These are phyloP conservation scores for Drosophila ogumai DNA, from an alignment of 1,140 invertebrate species.

Conservation along the genomic window DNA sequence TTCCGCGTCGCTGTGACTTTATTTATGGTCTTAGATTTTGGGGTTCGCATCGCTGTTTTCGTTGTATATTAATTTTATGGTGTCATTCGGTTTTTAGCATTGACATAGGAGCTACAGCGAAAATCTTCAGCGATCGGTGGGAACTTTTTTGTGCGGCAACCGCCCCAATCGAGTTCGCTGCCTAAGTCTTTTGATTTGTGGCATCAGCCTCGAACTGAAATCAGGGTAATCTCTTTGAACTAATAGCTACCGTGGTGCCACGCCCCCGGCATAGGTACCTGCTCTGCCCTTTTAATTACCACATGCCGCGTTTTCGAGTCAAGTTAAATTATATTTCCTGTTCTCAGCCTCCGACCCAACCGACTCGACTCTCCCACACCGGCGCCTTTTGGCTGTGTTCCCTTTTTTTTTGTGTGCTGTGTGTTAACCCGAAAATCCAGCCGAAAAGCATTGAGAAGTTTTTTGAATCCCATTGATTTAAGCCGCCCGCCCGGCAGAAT, in stretches of 20 bases:
- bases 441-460: slow-evolving; percentile 47
- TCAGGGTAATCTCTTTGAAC: slow-evolving; percentile 63
- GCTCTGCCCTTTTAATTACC: slow-evolving; percentile 82
- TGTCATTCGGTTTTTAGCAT: slow-evolving; percentile 67
- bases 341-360: slow-evolving; percentile 32
- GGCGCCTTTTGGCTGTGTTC: slow-evolving; percentile 39
- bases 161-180: slow-evolving; percentile 58
- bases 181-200: slow-evolving; percentile 82
- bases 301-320: slow-evolving; percentile 75
- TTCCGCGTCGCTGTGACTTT: slow-evolving; percentile 42
- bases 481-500: slow-evolving; percentile 55
- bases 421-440: slow-evolving; percentile 35
- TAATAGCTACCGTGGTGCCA: slow-evolving; percentile 77
- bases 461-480: slow-evolving; percentile 71
- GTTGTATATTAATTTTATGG: slow-evolving; percentile 81
- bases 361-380: slow-evolving; percentile 25
- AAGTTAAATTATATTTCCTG: slow-evolving; percentile 82
- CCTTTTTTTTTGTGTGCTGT: neutral
- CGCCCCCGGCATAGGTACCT: slow-evolving; percentile 70
- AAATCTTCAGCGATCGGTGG: slow-evolving; percentile 35
- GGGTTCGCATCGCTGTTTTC: slow-evolving; percentile 56
- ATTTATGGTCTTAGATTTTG: slow-evolving; percentile 80
- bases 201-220: slow-evolving; percentile 37
- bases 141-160: slow-evolving; percentile 53
- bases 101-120: slow-evolving; percentile 60